Evolutionary conservation across 2,113 vertebrate species (phyloP), one percentile per base, ranked within the genome.

Genomic region (Sinocyclocheilus anophthalmus): DNA sequence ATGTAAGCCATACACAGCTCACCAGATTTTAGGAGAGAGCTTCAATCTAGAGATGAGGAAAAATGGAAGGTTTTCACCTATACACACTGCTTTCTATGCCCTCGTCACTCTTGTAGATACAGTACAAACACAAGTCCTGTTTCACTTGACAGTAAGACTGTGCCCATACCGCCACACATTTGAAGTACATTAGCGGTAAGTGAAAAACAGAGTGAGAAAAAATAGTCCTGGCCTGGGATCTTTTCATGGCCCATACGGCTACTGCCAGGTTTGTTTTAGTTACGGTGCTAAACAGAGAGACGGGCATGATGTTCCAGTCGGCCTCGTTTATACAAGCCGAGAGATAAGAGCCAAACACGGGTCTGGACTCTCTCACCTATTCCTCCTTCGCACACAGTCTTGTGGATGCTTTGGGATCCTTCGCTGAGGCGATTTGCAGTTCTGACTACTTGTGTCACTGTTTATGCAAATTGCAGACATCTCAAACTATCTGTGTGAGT

Each of bases 281-380:
- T 80, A 88, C 84, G 59, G n/a, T 84, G 69, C 69, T 86, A 88
- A 88, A 86, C 88, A 81, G 24, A 73, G 84, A 83, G 59, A 84
- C 76, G 39, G 70, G 82, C 70, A 70, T n/a, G 42, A 69, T 81
- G 69, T 84, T 86, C 85, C 77, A 59, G 9, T 81, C 37, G 53
- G 48, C n/a, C 69, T 45, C 22, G 39, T 84, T 76, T 88, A 88
- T 59, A 86, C 81, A 88, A 88, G 45, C 59, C 20, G 45, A 81
- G 69, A 84, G 85, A 69, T 84, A 88, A 81, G 82, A 84, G 50
- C 81, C 85, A 88, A 86, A 76, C 59, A 24, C 65, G 18, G 81
- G 14, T 45, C 26, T 78, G 30, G 57, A 86, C 39, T 76, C 85
- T 82, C 85, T 86, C 82, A 76, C 84, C 81, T 84, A 18, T 53